Evolutionary conservation across 2,888 invertebrate species (phyloP).

Genomic region (Drosophila stalkeri): DNA sequence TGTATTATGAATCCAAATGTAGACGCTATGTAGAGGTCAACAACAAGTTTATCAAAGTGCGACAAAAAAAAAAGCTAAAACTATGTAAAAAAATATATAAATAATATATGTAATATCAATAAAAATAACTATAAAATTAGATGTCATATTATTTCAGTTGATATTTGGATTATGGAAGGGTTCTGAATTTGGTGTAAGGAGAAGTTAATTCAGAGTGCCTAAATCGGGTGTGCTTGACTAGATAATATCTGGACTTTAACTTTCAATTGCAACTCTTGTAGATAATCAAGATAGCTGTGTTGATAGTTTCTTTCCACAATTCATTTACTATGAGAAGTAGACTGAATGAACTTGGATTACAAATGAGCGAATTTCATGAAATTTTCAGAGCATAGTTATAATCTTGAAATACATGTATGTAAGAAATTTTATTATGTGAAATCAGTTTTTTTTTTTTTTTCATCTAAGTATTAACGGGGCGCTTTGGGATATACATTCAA

Average conservation of each 20-base stretch:
- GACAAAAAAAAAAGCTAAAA: conserved; percentile 27
- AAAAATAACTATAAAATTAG: conserved; percentile 37
- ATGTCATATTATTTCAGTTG: neutral
- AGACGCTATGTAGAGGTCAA: conserved; percentile 40
- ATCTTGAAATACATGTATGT: too few species aligned
- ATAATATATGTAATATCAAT: conserved; percentile 42
- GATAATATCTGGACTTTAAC: neutral
- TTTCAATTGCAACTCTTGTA: too few species aligned
- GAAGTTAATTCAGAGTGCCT: neutral
- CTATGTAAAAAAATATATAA: conserved; percentile 49
- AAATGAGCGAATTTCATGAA: too few species aligned
- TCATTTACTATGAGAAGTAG: too few species aligned
- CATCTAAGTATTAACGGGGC: too few species aligned
- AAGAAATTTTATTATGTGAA: too few species aligned
- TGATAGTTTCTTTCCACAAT: too few species aligned
- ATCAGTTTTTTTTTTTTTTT: too few species aligned
- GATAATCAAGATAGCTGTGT: too few species aligned
- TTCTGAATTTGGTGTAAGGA: neutral
- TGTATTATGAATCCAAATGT: conserved; percentile 24
- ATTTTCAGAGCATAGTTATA: too few species aligned
- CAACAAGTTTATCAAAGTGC: conserved; percentile 58
- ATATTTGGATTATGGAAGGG: neutral
- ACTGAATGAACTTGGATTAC: too few species aligned
- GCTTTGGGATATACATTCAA: too few species aligned
- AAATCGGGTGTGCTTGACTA: neutral